Evolutionary conservation across 2,888 invertebrate species (phyloP).

Genomic region (Philereme transversata): DNA sequence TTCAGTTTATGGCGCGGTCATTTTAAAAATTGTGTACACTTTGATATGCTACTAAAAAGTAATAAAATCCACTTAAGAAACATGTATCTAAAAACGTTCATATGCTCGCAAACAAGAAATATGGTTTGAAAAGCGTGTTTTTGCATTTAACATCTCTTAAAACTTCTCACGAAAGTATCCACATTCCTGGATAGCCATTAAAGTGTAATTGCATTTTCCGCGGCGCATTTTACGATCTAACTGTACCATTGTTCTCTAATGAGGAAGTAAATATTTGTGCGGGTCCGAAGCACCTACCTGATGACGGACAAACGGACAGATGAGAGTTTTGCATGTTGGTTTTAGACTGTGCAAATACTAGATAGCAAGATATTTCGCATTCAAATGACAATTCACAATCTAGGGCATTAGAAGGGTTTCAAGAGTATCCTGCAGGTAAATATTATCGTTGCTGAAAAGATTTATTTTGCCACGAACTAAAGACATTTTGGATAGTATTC

Average conservation of each 20-base stretch:
- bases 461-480: no score
- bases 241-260: constrained; percentile 76
- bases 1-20: constrained; percentile 54
- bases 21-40: constrained; percentile 51
- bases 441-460: no score
- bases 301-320: constrained; percentile 21
- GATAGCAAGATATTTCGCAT: constrained; percentile 13
- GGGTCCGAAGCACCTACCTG: constrained; percentile 44
- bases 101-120: no score
- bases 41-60: constrained; percentile 52
- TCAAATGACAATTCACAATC: constrained; percentile 9
- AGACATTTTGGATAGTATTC: no score
- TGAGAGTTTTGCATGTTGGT: constrained; percentile 24
- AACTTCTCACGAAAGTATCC: constrained; percentile 17
- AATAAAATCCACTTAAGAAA: constrained; percentile 28
- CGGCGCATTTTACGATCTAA: constrained; percentile 65
- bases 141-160: not conserved
- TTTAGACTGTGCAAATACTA: constrained; percentile 18
- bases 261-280: constrained; percentile 80
- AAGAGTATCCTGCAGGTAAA: constrained; percentile 2
- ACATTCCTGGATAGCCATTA: constrained; percentile 19
- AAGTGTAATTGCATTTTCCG: constrained; percentile 49
- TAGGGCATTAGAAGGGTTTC: not conserved
- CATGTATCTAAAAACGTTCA: not conserved
- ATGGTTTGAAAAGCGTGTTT: not conserved